Base-by-base conservation (phyloP, 2,888 invertebrate species). In the Dastarcus helophoroides region DNA sequence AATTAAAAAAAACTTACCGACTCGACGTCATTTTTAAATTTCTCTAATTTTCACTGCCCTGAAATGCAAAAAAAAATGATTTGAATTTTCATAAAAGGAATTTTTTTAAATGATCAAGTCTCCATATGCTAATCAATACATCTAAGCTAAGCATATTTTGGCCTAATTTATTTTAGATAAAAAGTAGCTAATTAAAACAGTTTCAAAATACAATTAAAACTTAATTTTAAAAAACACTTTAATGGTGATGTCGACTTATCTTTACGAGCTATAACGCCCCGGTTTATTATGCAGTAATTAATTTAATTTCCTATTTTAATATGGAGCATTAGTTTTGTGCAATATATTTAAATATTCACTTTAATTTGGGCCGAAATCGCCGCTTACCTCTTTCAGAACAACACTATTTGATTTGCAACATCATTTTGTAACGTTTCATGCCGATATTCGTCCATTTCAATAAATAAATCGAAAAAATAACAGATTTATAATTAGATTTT, bases 401-500 rank as follows among this genome's bases (percentile, higher is more conserved):
- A 17, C 30, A 29, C 29, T 39, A 53, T 35, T 52, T 51, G 16
- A 49, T 43, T 36, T 42, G 37, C 22, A 46, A 41, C 30, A 48
- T 39, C 60, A 60, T 60, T 44, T 49, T 55, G 46, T 49, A 61
- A 31, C 51, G 48, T 49, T 51, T 58, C 33, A 41, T 40, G 32
- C 37, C 32, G 32, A 43, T 37, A 45, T 48, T 46, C 15, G 32
- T 43, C 31, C 47, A 38, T 51, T 56, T 53, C 41, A 46, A 44
- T 35, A 41, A 36, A 46, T 43, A 51, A 50, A 46, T 44, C 29
- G 38, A 40, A 40, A 47, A 51, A 53, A 51, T 48, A 47, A 36
- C 43, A 40, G 49, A 52, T 54, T 54, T 51, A 51, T 54, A 47
- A 50, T 46, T 50, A 51, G 56, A 53, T 57, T 61, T 64, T 69